A percentile compares a stretch with the other conserved stretches of the same genome.
These are phyloP conservation scores for Bactericera cockerelli DNA, from an alignment of 1,140 invertebrate genomes.

Conservation along the genomic window DNA sequence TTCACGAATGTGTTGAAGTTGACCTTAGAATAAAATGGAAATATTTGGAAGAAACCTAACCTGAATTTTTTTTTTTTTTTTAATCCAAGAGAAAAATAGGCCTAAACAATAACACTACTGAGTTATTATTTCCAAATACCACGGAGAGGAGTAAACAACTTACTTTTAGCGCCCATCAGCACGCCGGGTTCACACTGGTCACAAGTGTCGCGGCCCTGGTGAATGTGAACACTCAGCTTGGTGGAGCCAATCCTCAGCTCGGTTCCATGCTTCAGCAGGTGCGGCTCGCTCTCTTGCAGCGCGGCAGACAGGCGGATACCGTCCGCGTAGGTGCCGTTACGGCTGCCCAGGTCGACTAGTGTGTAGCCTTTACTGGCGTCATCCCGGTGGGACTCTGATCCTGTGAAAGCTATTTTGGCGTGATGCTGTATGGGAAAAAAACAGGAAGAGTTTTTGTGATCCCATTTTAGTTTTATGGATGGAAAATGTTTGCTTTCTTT, in stretches of 20 bases:
- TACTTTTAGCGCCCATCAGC: slow-evolving; percentile 26
- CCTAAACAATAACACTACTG: too few relatives aligned
- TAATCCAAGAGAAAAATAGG: too few relatives aligned
- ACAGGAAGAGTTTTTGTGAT: slow-evolving; percentile 14
- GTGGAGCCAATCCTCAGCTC: slow-evolving; percentile 51
- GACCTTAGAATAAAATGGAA: too few relatives aligned
- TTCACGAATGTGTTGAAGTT: too few relatives aligned
- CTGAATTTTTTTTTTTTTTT: too few relatives aligned
- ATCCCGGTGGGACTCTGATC: slow-evolving; percentile 29
- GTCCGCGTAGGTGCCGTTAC: slow-evolving; percentile 76
- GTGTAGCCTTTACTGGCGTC: slow-evolving; percentile 41
- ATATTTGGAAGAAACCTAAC: too few relatives aligned
- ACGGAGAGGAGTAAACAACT: not conserved
- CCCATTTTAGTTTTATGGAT: too few relatives aligned
- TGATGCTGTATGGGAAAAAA: slow-evolving; percentile 43
- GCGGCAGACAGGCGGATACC: slow-evolving; percentile 52
- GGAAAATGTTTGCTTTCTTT: too few relatives aligned
- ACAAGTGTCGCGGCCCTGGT: slow-evolving; percentile 69
- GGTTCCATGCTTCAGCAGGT: slow-evolving; percentile 55
- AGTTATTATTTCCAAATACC: too few relatives aligned
- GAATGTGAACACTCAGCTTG: slow-evolving; percentile 69
- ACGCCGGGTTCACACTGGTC: slow-evolving; percentile 76
- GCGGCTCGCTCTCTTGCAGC: slow-evolving; percentile 47
- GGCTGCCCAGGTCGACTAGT: slow-evolving; percentile 64
- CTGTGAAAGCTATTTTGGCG: slow-evolving; percentile 45